Evolutionary conservation across 2,888 invertebrate genomes (phyloP).

Genomic region (Gnatocerus cornutus): DNA sequence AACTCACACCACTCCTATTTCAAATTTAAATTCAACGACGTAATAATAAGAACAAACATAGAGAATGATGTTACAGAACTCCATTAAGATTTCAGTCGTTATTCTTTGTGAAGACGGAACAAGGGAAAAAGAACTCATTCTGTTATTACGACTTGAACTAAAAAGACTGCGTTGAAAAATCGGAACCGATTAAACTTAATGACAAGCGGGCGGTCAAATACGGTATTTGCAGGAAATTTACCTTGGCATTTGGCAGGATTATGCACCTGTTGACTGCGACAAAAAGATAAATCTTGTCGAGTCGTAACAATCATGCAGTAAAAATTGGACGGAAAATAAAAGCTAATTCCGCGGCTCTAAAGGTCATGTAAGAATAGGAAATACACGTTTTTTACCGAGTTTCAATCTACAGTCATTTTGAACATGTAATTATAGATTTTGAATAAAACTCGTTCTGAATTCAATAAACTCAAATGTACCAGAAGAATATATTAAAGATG

Average conservation of each 20-base stretch:
- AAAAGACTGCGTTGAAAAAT: conserved; percentile 34
- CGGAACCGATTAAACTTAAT: conserved; percentile 30
- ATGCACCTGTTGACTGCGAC: conserved; percentile 37
- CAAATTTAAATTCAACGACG: not conserved
- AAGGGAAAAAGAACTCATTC: conserved; percentile 16
- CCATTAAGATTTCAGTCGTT: conserved; percentile 25
- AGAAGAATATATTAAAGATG: too few species aligned
- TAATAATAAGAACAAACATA: not conserved
- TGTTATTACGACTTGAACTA: conserved; percentile 11
- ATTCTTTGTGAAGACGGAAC: conserved; percentile 18
- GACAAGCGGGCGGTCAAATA: conserved; percentile 25
- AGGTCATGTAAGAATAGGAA: not conserved
- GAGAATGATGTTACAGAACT: conserved; percentile 3
- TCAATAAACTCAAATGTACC: too few species aligned
- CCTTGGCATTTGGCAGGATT: conserved; percentile 21
- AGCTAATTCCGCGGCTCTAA: not conserved
- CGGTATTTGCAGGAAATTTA: conserved; percentile 18
- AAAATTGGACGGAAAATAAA: not conserved
- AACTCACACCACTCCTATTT: not conserved
- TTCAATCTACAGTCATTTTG: not conserved
- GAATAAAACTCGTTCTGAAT: too few species aligned
- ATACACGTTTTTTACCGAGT: not conserved
- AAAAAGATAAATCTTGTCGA: conserved; percentile 10
- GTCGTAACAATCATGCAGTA: not conserved
- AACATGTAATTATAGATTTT: too few species aligned